A percentile compares a stretch with the other conserved stretches of the same genome.
Evolutionary conservation across 2,797 vertebrate genomes (phyloP).

Genomic region (Xyrichtys novacula): DNA sequence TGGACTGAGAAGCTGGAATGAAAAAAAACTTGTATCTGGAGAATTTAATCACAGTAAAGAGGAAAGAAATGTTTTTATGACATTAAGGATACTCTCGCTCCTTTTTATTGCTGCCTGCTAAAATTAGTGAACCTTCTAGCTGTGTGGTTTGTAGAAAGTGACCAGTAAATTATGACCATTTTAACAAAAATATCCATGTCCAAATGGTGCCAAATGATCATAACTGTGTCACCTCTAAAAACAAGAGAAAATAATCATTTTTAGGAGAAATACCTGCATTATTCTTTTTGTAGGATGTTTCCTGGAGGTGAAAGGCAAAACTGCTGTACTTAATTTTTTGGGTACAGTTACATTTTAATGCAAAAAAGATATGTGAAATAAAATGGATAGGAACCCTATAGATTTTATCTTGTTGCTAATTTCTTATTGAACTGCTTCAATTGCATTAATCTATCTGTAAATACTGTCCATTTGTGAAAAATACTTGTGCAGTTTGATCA

Average conservation of each 20-base stretch:
- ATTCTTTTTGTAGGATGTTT: no score
- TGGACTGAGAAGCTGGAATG: constrained; percentile 15
- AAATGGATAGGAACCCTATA: background rate
- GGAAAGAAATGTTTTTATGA: constrained; percentile 36
- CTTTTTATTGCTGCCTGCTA: constrained; percentile 1
- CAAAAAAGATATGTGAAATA: background rate
- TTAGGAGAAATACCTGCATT: no score
- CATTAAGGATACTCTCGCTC: constrained; percentile 1
- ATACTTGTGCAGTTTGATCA: no score
- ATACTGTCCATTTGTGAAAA: constrained; percentile 1
- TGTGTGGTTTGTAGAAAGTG: no score
- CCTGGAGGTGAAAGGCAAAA: no score
- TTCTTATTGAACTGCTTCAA: background rate
- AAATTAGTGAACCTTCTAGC: no score
- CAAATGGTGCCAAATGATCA: no score
- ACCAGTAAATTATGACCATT: no score
- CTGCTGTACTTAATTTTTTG: no score
- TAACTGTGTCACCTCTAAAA: no score
- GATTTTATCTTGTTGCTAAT: background rate
- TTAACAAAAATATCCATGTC: no score
- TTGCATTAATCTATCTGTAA: background rate
- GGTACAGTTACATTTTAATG: background rate
- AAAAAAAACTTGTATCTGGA: constrained; percentile 19
- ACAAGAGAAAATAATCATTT: no score
- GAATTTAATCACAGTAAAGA: constrained; percentile 34